Base-by-base conservation (phyloP, 2,113 vertebrate species). In the Butastur rufipennis region DNA sequence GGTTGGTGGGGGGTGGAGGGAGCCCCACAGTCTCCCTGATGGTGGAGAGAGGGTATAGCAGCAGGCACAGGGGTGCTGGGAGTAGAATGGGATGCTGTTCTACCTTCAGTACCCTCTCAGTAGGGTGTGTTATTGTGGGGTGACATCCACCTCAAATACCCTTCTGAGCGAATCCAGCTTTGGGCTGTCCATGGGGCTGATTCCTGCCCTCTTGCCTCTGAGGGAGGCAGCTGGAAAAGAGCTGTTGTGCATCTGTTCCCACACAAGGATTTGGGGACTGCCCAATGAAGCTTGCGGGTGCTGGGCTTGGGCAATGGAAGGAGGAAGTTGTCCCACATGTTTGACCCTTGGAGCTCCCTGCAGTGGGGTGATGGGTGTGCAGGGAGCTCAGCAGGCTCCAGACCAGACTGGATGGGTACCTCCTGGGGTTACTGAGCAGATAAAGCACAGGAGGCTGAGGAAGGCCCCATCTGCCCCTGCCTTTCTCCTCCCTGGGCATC, bases 1-100 rank as follows among this genome's bases (percentile, higher is more conserved):
- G n/a, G 32, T 13, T 20, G 25, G 2, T 6, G 7, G 7, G 14
- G 2, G 3, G 18, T 21, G 7, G 9, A 6, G 7, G 5, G 13
- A 52, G 26, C 10, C 42, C 23, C 86, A 25, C 27, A 62, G 52
- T 45, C 16, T 79, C 19, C 20, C 4, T 36, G n/a, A 40, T 40
- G 13, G 40, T 16, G 11, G 40, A 52, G 11, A 70, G 63, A n/a
- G 12, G n/a, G 16, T 81, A 66, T 8, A 56, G 29, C 29, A 78
- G 40, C 59, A 70, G 62, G 56, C 31, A 58, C 23, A 61, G 50
- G 18, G 42, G 45, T 81, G 43, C 23, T 48, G 36, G 34, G 22
- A 25, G 23, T 52, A 50, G 31, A 72, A 88, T 77, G 22, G 48
- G 26, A 10, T 29, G 14, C 43, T 75, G 7, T 45, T 45, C 40